These are phyloP conservation scores for Ostrea denselamellosa DNA, from an alignment of 1,140 invertebrate species.

Conservation along the genomic window DNA sequence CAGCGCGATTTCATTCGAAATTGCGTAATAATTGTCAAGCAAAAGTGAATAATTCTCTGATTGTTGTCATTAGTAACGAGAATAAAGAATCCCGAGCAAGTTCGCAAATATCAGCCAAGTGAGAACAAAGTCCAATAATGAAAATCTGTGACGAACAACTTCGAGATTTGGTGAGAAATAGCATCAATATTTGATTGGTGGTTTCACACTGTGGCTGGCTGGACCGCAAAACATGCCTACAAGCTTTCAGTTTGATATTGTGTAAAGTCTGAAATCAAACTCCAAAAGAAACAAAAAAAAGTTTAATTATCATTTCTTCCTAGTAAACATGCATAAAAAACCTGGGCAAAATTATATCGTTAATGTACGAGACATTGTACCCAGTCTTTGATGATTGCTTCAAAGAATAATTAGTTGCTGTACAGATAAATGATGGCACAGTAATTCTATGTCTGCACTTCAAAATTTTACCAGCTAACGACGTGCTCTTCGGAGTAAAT, in stretches of 20 bases:
- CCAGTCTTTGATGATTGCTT: too few relatives aligned
- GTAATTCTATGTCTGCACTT: too few relatives aligned
- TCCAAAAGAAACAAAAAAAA: too few relatives aligned
- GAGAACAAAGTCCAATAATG: neutral
- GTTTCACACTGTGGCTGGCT: neutral
- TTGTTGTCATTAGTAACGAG: constrained; percentile 31
- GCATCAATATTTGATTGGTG: constrained; percentile 2
- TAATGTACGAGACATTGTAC: too few relatives aligned
- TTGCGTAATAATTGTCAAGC: constrained; percentile 27
- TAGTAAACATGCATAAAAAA: too few relatives aligned
- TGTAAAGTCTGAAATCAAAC: too few relatives aligned
- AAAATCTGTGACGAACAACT: neutral
- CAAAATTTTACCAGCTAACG: too few relatives aligned
- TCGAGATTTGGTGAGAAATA: neutral
- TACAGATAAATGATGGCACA: too few relatives aligned
- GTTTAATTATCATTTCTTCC: too few relatives aligned
- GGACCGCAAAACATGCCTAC: neutral
- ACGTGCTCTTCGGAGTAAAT: neutral
- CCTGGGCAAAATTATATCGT: too few relatives aligned
- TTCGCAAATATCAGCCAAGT: neutral
- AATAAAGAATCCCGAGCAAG: constrained; percentile 6
- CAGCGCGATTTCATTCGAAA: neutral
- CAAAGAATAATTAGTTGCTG: too few relatives aligned
- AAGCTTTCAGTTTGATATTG: too few relatives aligned
- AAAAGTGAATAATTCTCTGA: constrained; percentile 29